These are phyloP conservation scores for Drosophila ercepeae DNA, from an alignment of 1,140 invertebrate genomes.

Conservation along the genomic window DNA sequence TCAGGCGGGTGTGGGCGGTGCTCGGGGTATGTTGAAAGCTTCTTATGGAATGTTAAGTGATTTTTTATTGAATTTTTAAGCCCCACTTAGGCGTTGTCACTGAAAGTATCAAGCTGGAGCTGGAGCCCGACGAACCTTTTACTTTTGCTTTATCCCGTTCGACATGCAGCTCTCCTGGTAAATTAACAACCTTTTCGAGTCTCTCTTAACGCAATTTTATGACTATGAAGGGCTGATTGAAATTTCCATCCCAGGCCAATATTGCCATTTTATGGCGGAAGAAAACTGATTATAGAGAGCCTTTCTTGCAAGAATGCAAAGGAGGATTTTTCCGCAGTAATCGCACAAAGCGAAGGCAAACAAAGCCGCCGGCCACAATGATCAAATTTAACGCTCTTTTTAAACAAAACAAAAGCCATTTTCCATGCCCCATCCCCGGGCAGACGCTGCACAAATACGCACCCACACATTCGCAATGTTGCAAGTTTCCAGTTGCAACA, in stretches of 20 bases:
- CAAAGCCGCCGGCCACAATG: constrained; percentile 39
- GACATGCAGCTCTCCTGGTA: constrained; percentile 15
- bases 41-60: constrained; percentile 56
- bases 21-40: constrained; percentile 40
- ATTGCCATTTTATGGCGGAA: constrained; percentile 8
- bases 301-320: background rate
- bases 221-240: constrained; percentile 28
- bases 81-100: constrained; percentile 54
- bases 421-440: constrained; percentile 16
- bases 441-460: constrained; percentile 8
- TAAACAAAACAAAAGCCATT: constrained; percentile 64
- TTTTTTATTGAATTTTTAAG: constrained; percentile 67
- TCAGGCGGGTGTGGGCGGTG: constrained; percentile 14
- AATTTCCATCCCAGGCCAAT: too few relatives aligned
- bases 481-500: background rate
- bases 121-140: constrained; percentile 12
- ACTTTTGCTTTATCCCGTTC: background rate
- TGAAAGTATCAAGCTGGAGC: constrained; percentile 11
- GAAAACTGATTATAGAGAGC: background rate
- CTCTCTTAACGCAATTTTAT: constrained; percentile 45
- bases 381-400: constrained; percentile 57
- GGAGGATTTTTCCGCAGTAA: background rate
- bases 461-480: constrained; percentile 5
- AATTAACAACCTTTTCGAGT: constrained; percentile 38
- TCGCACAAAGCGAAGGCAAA: constrained; percentile 28